Percentiles rank a stretch among this genome's conserved stretches.
Evolutionary conservation across 2,888 invertebrate genomes (phyloP).

Genomic region (Ernsta delagoae): DNA sequence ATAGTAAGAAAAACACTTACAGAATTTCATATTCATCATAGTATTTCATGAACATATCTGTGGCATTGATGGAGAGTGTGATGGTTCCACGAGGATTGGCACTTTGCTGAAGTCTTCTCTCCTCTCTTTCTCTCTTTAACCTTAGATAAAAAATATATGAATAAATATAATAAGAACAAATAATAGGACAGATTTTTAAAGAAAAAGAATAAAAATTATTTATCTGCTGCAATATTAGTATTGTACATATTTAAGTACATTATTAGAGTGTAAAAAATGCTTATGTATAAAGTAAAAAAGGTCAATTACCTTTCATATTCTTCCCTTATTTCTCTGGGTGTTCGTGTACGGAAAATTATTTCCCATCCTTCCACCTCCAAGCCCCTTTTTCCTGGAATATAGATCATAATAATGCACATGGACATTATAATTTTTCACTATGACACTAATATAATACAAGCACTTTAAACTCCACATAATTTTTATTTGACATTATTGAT

Average conservation of each 20-base stretch:
- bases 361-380: slow-evolving; percentile 98
- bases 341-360: slow-evolving; percentile 94
- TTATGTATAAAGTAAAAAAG: no score
- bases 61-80: slow-evolving; percentile 95
- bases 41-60: slow-evolving; percentile 95
- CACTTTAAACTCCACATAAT: no score
- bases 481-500: no score
- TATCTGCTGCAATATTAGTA: no score
- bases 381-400: slow-evolving; percentile 91
- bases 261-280: no score
- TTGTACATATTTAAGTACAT: no score
- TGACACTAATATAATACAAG: no score
- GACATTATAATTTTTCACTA: no score
- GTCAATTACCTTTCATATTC: slow-evolving; percentile 93
- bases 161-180: no score
- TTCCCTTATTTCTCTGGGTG: slow-evolving; percentile 97
- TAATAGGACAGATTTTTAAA: no score
- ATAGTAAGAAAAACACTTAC: slow-evolving; percentile 55
- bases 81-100: slow-evolving; percentile 97
- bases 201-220: no score
- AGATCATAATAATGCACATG: background rate
- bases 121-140: slow-evolving; percentile 92
- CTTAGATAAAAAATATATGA: no score
- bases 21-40: slow-evolving; percentile 88
- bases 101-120: slow-evolving; percentile 93